A percentile compares a stretch with the other conserved stretches of the same genome.
Evolutionary conservation across 2,113 vertebrate species (phyloP).

Genomic region (Pterophyllum scalare): DNA sequence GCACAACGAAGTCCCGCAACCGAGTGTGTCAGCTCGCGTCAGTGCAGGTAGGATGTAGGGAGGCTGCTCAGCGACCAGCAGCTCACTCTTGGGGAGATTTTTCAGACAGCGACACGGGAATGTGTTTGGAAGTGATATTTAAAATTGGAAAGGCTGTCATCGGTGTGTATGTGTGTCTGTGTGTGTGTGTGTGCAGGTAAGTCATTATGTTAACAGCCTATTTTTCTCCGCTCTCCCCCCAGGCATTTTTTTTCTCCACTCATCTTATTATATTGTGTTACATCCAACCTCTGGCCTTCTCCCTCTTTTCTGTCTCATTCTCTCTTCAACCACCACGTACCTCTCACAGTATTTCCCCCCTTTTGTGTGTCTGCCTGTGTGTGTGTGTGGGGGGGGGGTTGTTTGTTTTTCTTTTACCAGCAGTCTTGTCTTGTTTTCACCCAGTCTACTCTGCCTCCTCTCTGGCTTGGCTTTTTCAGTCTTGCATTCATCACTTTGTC

Average conservation of each 20-base stretch:
- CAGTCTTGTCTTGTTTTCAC: constrained; percentile 49
- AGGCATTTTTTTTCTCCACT: constrained; percentile 37
- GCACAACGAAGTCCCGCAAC: constrained; percentile 57
- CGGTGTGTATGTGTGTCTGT: not conserved
- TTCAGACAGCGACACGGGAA: constrained; percentile 34
- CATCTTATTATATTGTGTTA: constrained; percentile 58
- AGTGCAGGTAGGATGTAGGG: constrained; percentile 50
- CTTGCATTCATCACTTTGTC: constrained; percentile 6
- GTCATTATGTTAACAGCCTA: constrained; percentile 59
- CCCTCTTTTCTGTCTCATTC: constrained; percentile 35
- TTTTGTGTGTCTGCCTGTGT: not conserved
- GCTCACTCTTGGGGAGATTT: constrained; percentile 37
- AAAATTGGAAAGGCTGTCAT: constrained; percentile 57
- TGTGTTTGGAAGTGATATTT: constrained; percentile 64
- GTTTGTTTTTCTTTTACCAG: constrained; percentile 3
- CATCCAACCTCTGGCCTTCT: constrained; percentile 37
- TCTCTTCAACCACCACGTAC: constrained; percentile 8
- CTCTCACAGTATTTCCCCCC: not conserved
- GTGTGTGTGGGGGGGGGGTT: no score
- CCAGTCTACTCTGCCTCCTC: not conserved
- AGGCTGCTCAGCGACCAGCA: constrained; percentile 39
- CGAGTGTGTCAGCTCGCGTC: constrained; percentile 54
- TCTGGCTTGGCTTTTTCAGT: not conserved
- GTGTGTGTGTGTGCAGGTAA: constrained; percentile 40
- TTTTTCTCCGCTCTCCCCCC: constrained; percentile 48